Evolutionary conservation across 2,888 invertebrate genomes (phyloP).

Genomic region (Dilophus febrilis): DNA sequence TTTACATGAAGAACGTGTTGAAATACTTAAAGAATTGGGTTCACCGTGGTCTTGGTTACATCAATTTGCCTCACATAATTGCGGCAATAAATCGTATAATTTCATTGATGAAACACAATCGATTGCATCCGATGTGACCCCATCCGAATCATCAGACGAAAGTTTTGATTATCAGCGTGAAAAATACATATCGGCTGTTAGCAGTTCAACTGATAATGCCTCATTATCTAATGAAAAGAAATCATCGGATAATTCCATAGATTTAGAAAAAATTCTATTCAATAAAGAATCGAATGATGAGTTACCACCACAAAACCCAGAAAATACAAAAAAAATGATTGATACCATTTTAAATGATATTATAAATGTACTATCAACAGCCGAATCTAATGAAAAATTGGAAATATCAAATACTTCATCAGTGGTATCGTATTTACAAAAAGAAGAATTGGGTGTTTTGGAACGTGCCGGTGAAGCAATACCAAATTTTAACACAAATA

Average conservation of each 20-base stretch:
- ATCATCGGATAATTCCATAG: conserved; percentile 1
- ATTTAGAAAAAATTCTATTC: no score
- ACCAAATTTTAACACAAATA: conserved; percentile 2
- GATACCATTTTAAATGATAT: conserved; percentile 5
- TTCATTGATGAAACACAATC: conserved; percentile 14
- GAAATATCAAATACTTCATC: conserved; percentile 7
- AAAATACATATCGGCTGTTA: conserved; percentile 2
- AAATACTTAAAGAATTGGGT: conserved; percentile 13
- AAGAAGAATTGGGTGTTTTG: conserved; percentile 5
- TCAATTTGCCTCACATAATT: conserved; percentile 12
- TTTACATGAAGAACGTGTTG: conserved; percentile 9
- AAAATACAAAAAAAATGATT: background rate
- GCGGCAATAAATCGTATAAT: conserved; percentile 13
- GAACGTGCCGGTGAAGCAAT: conserved; percentile 3
- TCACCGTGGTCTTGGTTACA: conserved; percentile 18
- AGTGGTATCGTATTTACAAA: conserved; percentile 7
- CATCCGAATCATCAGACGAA: conserved; percentile 8
- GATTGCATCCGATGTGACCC: conserved; percentile 10
- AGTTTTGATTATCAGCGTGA: conserved; percentile 11
- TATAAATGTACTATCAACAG: conserved; percentile 2
- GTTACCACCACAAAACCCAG: background rate
- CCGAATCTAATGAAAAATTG: conserved; percentile 3
- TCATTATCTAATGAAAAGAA: no score
- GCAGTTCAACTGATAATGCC: background rate
- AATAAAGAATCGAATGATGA: background rate